Conservation (phyloP, 2,113 vertebrate species). For the Axis porcinus region DNA sequence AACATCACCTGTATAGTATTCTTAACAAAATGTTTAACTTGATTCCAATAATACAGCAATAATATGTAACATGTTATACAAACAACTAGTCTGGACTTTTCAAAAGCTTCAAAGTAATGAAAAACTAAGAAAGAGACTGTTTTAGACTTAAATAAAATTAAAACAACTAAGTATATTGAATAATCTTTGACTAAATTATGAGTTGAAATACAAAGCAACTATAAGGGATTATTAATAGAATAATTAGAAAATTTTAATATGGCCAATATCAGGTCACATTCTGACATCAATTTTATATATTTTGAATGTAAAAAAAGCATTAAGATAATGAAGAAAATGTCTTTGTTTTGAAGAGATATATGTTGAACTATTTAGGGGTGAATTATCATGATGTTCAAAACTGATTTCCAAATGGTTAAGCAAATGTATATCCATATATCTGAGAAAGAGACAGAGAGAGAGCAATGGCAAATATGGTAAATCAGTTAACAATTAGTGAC, state of each 20-base stretch:
- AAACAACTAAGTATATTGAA: neutral
- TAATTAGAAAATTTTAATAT: neutral
- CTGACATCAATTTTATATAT: neutral
- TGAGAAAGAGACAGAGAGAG: neutral
- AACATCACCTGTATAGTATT: neutral
- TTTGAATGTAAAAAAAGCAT: neutral
- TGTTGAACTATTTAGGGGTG: neutral
- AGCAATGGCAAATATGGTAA: neutral
- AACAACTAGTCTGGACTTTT: neutral
- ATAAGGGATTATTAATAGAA: neutral
- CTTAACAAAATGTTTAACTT: neutral
- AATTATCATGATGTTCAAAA: neutral
- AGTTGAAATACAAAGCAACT: neutral
- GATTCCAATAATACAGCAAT: neutral
- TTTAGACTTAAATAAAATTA: neutral
- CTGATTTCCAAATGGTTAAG: neutral
- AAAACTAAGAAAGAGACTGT: neutral
- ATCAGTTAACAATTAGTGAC: neutral
- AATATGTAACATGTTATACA: neutral
- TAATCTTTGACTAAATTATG: neutral
- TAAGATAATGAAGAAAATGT: neutral
- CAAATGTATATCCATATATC: neutral
- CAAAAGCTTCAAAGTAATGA: neutral
- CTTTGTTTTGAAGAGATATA: neutral
- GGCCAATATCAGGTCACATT: neutral